Percentiles rank a stretch among this genome's conserved stretches.
Evolutionary conservation across 2,113 vertebrate species (phyloP).

Genomic region (Saguinus imperator): DNA sequence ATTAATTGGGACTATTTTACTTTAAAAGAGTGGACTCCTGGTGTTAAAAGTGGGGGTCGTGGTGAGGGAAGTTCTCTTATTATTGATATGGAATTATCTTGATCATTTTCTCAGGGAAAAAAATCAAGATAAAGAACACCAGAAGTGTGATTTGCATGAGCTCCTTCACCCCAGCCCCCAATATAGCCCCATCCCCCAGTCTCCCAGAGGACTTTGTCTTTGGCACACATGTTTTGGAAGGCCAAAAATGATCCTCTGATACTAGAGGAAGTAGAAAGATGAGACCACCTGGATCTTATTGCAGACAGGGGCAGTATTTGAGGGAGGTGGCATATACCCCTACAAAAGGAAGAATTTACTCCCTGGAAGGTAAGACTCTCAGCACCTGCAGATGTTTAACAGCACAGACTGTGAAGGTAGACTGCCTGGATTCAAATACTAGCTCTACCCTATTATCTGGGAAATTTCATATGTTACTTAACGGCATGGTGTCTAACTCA

Average conservation of each 20-base stretch:
- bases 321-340: not conserved
- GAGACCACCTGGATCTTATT: not conserved
- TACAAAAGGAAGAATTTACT: not conserved
- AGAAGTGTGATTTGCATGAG: not conserved
- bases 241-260: not conserved
- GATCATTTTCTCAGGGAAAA: not conserved
- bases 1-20: not conserved
- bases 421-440: not conserved
- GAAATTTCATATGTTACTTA: not conserved
- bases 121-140: not conserved
- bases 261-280: not conserved
- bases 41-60: not conserved
- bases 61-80: not conserved
- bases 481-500: not conserved
- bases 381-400: not conserved
- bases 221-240: not conserved
- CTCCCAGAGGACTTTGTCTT: not conserved
- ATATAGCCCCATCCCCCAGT: not conserved
- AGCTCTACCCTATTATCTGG: not conserved
- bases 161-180: too few species aligned
- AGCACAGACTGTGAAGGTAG: not conserved
- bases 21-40: not conserved
- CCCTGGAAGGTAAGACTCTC: not conserved
- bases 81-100: not conserved
- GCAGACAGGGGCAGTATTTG: not conserved